Evolutionary conservation across 1,140 invertebrate genomes (phyloP).

Genomic region (Meloidogyne floridensis): DNA sequence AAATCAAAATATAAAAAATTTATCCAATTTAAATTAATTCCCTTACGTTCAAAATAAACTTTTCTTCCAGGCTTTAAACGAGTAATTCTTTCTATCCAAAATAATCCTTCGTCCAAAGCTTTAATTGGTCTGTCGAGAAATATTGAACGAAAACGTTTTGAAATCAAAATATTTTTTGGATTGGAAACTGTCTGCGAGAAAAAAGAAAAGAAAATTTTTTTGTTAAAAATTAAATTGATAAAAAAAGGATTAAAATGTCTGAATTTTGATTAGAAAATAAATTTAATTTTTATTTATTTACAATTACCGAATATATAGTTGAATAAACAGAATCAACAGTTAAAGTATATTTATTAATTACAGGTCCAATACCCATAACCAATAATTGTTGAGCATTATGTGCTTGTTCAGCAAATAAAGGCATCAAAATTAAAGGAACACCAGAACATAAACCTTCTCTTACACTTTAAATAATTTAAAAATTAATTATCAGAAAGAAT

Average conservation of each 20-base stretch:
- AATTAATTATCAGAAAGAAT: not conserved
- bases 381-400: conserved; percentile 29
- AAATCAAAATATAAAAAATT: conserved; percentile 23
- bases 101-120: conserved; percentile 21
- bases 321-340: conserved; percentile 15
- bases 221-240: not conserved
- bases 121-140: conserved; percentile 26
- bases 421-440: conserved; percentile 68
- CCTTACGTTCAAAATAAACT: conserved; percentile 29
- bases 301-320: conserved; percentile 23
- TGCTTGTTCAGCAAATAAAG: conserved; percentile 67
- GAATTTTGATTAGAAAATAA: not conserved
- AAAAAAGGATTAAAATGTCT: not conserved
- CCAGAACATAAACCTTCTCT: conserved; percentile 61
- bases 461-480: conserved; percentile 16
- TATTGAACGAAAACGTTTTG: conserved; percentile 18
- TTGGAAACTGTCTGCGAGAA: conserved; percentile 11
- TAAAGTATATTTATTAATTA: conserved; percentile 31
- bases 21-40: conserved; percentile 26
- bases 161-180: not conserved
- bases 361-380: conserved; percentile 30
- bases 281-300: not conserved
- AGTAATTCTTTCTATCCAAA: conserved; percentile 19
- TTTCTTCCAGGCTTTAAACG: not conserved
- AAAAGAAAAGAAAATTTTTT: not conserved